Evolutionary conservation across 2,797 vertebrate species (phyloP).

Genomic region (Onychomys torridus): DNA sequence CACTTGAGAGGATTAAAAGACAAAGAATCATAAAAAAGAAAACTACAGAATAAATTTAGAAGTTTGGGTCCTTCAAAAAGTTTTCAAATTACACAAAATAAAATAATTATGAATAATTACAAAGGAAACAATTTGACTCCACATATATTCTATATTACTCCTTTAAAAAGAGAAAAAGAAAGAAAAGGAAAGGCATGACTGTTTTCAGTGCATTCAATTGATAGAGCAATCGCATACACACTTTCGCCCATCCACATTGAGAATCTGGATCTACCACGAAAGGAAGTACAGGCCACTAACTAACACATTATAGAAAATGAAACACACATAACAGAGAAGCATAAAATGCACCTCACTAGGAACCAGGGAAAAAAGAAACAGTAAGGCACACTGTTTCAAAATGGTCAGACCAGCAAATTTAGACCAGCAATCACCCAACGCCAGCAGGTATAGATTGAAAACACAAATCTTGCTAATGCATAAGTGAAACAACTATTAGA

Average conservation of each 20-base stretch:
- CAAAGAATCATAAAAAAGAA: neutral
- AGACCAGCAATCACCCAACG: neutral
- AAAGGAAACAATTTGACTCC: neutral
- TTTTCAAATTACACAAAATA: neutral
- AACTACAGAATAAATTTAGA: neutral
- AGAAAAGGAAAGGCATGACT: neutral
- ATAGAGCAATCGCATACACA: neutral
- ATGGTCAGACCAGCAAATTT: neutral
- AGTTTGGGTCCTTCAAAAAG: neutral
- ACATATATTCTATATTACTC: neutral
- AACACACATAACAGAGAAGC: neutral
- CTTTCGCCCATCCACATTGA: neutral
- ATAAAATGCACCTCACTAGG: neutral
- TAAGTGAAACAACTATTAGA: neutral
- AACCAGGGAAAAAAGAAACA: neutral
- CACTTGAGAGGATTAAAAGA: neutral
- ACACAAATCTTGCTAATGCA: neutral
- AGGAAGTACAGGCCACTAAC: neutral
- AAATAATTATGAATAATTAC: neutral
- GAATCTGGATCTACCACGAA: neutral
- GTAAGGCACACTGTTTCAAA: neutral
- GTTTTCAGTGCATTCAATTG: neutral
- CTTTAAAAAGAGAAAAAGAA: neutral
- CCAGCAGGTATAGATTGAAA: neutral
- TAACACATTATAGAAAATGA: neutral